These are phyloP conservation scores for Rhabdornis inornatus DNA, from an alignment of 2,113 vertebrate species.

Conservation along the genomic window DNA sequence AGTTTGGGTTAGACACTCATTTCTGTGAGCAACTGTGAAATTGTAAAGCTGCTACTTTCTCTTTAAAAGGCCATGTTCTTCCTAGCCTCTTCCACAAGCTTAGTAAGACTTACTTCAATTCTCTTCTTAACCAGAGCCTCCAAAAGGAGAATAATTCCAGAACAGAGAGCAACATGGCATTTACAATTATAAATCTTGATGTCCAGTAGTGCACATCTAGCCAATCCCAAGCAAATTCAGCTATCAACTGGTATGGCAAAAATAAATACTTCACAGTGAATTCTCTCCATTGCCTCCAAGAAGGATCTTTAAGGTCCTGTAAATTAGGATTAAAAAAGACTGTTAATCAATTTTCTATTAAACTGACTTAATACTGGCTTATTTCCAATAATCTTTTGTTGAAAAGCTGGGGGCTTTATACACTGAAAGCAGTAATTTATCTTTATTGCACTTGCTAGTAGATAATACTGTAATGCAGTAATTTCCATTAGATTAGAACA, in stretches of 20 bases:
- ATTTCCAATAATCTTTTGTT: neutral
- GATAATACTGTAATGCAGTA: neutral
- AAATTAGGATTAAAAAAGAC: neutral
- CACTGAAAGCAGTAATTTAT: neutral
- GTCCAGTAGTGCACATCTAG: slow-evolving; percentile 93
- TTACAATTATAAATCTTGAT: slow-evolving; percentile 89
- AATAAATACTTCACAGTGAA: slow-evolving; percentile 87
- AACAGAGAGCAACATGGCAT: slow-evolving; percentile 87
- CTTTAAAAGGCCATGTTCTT: neutral
- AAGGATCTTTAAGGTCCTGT: slow-evolving; percentile 78
- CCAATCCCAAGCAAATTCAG: slow-evolving; percentile 96
- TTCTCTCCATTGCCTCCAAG: slow-evolving; percentile 88
- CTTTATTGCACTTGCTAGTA: neutral
- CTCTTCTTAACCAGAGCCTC: slow-evolving; percentile 83
- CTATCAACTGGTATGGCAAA: slow-evolving; percentile 91
- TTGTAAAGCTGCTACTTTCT: neutral
- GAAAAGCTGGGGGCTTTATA: neutral
- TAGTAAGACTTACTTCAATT: slow-evolving; percentile 79
- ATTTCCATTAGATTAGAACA: neutral
- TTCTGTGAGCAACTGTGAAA: neutral
- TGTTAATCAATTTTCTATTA: neutral
- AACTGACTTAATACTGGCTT: neutral
- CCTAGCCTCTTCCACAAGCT: neutral
- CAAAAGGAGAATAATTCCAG: slow-evolving; percentile 85
- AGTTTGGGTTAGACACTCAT: neutral